These are phyloP conservation scores for Xiphias gladius DNA, from an alignment of 2,113 vertebrate genomes.

Conservation along the genomic window DNA sequence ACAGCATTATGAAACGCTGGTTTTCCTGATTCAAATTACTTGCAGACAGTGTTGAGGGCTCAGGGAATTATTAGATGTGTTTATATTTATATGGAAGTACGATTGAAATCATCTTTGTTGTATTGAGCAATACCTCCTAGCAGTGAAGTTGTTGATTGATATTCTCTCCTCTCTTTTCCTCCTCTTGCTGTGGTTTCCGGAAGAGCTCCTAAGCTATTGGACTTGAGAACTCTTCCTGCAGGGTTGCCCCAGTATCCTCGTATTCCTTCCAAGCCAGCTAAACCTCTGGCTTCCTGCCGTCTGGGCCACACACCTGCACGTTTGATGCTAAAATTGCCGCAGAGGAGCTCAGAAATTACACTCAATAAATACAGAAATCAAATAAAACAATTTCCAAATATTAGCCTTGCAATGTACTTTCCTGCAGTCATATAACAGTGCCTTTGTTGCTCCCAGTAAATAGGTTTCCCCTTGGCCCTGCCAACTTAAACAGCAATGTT, in stretches of 20 bases:
- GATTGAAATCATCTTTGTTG: constrained; percentile 22
- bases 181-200: constrained; percentile 50
- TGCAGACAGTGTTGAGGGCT: constrained; percentile 5
- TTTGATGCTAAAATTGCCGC: constrained; percentile 79
- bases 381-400: constrained; percentile 85
- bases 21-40: constrained; percentile 28
- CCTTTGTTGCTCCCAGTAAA: constrained; percentile 78
- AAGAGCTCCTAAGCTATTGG: constrained; percentile 54
- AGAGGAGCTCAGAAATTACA: constrained; percentile 73
- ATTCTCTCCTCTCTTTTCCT: constrained; percentile 9
- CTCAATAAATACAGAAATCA: constrained; percentile 84
- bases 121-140: constrained; percentile 31
- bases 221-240: constrained; percentile 59
- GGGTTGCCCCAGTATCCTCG: constrained; percentile 57
- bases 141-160: neutral
- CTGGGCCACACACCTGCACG: constrained; percentile 69
- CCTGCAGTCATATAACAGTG: constrained; percentile 72
- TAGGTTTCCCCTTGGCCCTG: constrained; percentile 68
- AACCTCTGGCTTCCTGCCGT: constrained; percentile 77
- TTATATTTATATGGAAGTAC: constrained; percentile 13
- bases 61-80: constrained; percentile 17
- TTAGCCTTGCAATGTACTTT: constrained; percentile 77
- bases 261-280: constrained; percentile 64
- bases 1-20: neutral
- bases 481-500: constrained; percentile 78